Evolutionary conservation across 37 sponge, comb jelly and placozoan species (phyloP), one percentile per base, ranked within the genome.

Genomic region (Beroe forskalii): DNA sequence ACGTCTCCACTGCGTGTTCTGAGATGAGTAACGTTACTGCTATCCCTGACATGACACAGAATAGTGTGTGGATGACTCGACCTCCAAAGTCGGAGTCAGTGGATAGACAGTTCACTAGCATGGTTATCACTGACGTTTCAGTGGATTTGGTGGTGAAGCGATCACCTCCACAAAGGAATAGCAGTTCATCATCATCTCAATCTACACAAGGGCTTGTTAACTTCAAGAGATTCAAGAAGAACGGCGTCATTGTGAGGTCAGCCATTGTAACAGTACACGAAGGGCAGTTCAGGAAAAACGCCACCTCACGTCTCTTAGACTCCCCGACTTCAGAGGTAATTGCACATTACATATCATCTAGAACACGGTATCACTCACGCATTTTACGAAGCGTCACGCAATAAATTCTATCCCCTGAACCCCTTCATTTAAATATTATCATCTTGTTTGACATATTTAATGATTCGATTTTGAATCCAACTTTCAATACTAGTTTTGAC

Each of bases 201-300:
- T 22, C 28, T 63, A 17, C 28, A 6, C 2, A 69, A 35, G 4
- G 9, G 27, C 37, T 69, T 2, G 72, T 69, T 1, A 69, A 69
- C 17, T 69, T 35, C 72, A 69, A 69, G 32, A 69, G 35, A 32
- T 69, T 69, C 32, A 69, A 69, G 32, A 69, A 69, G 72, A 69
- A 69, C 17, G 39, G 72, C 1, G 38, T 69, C 1, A 17, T 69
- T 14, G 17, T 69, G 4, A 32, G 72, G 39, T 69, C 72, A 32
- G 14, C 32, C 33, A 35, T 33, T 36, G 39, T 69, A 14, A 69
- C 72, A 14, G 19, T 69, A 0, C 6, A 17, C 4, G 38, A 32
- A 19, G 72, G 72, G 6, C 39, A 36, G 32, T 69, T 69, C 32
- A 28, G 39, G 19, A 35, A 32, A 1, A 69, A 69, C 32, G 20